Conservation (phyloP, 2,113 vertebrate species). For the Neogobius melanostomus region DNA sequence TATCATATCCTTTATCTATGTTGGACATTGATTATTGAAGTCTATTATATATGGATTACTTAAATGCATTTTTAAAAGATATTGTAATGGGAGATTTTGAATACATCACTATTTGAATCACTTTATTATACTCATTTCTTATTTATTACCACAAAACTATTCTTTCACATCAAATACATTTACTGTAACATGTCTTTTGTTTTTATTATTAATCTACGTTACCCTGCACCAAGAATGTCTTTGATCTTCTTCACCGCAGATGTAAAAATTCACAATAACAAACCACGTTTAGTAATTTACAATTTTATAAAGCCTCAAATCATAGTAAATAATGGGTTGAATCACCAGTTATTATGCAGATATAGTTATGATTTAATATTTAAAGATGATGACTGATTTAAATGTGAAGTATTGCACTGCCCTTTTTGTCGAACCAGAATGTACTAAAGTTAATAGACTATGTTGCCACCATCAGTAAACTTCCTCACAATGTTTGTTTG, state of each 20-base stretch:
- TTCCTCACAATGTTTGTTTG: not conserved
- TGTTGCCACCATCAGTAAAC: constrained; percentile 1
- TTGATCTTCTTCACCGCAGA: not conserved
- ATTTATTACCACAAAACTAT: not conserved
- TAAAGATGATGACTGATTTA: not conserved
- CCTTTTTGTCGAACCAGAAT: constrained; percentile 11
- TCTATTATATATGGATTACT: not conserved
- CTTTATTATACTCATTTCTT: not conserved
- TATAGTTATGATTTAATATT: not conserved
- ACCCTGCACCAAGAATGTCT: not conserved
- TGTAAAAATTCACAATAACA: not conserved
- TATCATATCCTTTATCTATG: not conserved
- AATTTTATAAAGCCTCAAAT: not conserved
- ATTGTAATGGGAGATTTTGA: not conserved
- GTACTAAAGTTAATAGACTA: constrained; percentile 4
- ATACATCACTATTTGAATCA: not conserved
- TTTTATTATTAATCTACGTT: too few species aligned
- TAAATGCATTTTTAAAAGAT: not conserved
- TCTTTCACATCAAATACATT: too few species aligned
- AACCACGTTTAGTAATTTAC: not conserved
- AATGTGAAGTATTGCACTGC: constrained; percentile 8
- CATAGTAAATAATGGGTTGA: not conserved
- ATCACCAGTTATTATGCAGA: not conserved
- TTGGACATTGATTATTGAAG: too few species aligned
- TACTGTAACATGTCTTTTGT: too few species aligned